A percentile compares a stretch with the other conserved stretches of the same genome.
phyloP scores from a whole-genome alignment of 2,113 vertebrate species.

The Eulacestoma nigropectus region DNA sequence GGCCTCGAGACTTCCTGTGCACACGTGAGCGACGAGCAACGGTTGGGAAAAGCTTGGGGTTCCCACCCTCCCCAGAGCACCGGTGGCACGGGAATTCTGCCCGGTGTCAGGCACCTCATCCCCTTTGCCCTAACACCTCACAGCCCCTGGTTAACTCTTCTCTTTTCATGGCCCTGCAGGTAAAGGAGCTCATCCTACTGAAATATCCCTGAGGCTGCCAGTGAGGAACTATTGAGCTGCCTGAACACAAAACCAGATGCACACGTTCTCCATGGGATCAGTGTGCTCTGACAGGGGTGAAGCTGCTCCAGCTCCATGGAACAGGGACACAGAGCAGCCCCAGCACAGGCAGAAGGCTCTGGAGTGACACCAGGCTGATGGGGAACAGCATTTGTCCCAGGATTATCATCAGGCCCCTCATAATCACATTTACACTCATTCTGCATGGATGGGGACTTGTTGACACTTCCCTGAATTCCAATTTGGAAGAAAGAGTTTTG shows the following conservation, averaged over 20 bases:
- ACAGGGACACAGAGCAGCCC: not conserved
- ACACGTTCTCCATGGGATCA: not conserved
- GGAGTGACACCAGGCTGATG: not conserved
- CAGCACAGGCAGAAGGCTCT: not conserved
- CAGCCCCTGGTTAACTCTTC: not conserved
- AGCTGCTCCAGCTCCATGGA: not conserved
- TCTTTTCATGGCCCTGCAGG: not conserved
- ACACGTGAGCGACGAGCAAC: accelerated
- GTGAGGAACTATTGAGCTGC: not conserved
- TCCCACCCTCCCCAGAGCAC: not conserved
- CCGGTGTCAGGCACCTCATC: conserved; percentile 17
- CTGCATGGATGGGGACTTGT: not conserved
- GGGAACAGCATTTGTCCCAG: not conserved
- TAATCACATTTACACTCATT: not conserved
- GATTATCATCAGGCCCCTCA: not conserved
- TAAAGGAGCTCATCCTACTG: not conserved
- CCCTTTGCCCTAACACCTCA: not conserved
- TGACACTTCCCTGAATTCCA: not conserved
- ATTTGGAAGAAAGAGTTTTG: not conserved
- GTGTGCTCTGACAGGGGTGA: not conserved
- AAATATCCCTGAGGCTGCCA: conserved; percentile 12
- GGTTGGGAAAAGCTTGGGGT: not conserved
- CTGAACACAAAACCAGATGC: not conserved
- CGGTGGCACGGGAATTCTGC: not conserved
- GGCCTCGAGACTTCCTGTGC: not conserved